Conservation (phyloP, 2,888 invertebrate species). For the Sphaerophoria taeniata region DNA sequence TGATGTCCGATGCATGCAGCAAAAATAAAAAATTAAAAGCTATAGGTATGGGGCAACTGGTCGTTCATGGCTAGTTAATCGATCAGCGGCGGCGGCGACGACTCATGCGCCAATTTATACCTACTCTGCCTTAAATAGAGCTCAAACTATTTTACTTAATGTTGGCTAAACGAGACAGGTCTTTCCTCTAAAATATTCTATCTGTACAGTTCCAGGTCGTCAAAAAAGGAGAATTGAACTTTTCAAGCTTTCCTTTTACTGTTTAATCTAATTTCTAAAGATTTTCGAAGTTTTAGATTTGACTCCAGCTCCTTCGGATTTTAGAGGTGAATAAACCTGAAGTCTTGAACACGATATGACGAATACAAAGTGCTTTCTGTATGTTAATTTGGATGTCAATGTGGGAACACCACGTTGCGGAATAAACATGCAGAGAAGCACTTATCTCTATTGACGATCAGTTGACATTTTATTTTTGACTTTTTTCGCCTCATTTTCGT, state of each 20-base stretch:
- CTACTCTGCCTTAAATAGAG: constrained; percentile 20
- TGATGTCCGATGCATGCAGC: too few relatives aligned
- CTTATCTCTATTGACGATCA: constrained; percentile 58
- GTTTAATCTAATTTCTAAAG: too few relatives aligned
- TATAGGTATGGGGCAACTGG: constrained; percentile 37
- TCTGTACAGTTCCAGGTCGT: background rate
- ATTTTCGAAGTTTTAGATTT: too few relatives aligned
- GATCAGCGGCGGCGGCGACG: constrained; percentile 39
- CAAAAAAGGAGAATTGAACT: constrained; percentile 10
- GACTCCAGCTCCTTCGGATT: background rate
- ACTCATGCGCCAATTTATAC: constrained; percentile 64
- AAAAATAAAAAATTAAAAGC: too few relatives aligned
- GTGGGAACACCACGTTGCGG: constrained; percentile 37
- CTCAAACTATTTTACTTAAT: constrained; percentile 15
- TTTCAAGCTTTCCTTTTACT: background rate
- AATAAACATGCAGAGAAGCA: constrained; percentile 59
- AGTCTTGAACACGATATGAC: constrained; percentile 50
- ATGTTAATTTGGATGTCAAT: constrained; percentile 13
- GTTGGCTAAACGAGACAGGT: constrained; percentile 69
- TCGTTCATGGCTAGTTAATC: constrained; percentile 69
- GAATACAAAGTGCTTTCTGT: constrained; percentile 42
- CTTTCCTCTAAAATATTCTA: constrained; percentile 25
- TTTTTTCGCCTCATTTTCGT: constrained; percentile 9
- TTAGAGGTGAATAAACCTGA: constrained; percentile 48
- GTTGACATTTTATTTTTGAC: constrained; percentile 14